phyloP scores from a whole-genome alignment of 2,113 vertebrate species.

The Hemibagrus wyckioides region DNA sequence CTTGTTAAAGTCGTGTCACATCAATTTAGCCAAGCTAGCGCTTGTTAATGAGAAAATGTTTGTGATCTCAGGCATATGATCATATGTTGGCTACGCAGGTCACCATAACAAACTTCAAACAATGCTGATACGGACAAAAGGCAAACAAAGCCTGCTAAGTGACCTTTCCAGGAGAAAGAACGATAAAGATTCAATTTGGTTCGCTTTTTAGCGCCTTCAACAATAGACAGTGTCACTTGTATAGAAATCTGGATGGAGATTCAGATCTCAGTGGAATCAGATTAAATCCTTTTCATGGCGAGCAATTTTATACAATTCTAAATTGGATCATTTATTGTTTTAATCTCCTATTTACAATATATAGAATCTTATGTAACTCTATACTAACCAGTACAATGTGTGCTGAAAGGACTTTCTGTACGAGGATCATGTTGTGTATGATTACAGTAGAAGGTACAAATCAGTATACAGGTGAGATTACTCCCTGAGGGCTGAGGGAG shows the following conservation, averaged over 20 bases:
- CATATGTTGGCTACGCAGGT: neutral
- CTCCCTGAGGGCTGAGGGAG: neutral
- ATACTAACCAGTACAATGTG: neutral
- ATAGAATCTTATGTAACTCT: neutral
- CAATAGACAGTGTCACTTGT: neutral
- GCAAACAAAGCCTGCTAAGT: neutral
- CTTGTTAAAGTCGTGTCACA: neutral
- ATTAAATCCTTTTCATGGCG: neutral
- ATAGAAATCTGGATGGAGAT: neutral
- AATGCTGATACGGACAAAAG: neutral
- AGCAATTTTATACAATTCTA: too few species aligned
- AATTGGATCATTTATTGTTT: too few species aligned
- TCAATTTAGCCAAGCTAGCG: neutral
- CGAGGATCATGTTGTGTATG: neutral
- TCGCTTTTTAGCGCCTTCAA: neutral
- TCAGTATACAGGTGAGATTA: neutral
- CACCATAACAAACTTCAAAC: neutral
- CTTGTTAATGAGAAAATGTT: neutral
- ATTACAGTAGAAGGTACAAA: neutral
- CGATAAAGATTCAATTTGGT: neutral
- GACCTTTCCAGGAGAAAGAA: neutral
- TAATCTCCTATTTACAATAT: too few species aligned
- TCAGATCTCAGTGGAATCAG: neutral
- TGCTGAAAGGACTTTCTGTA: neutral
- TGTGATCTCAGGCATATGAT: neutral